A percentile compares a stretch with the other conserved stretches of the same genome.
These are phyloP conservation scores for Parasteatoda lunata DNA, from an alignment of 2,888 invertebrate genomes.

Conservation along the genomic window DNA sequence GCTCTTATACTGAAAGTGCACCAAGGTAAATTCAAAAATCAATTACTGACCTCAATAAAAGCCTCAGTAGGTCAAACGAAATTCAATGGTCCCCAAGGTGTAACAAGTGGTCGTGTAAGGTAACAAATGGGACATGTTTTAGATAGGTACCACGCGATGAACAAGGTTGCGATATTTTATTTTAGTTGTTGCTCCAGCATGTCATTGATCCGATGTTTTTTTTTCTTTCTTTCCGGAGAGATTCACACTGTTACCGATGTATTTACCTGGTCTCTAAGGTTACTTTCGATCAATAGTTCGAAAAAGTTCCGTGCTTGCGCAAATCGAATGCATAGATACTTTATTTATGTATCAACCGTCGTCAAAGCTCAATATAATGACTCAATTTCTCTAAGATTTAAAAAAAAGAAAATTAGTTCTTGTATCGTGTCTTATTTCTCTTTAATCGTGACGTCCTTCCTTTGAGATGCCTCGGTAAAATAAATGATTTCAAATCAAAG, in stretches of 20 bases:
- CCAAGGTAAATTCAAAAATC: neutral
- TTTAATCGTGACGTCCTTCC: too few species aligned
- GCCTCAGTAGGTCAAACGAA: neutral
- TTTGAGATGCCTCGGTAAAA: too few species aligned
- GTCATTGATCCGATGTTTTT: constrained; percentile 44
- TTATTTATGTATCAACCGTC: constrained; percentile 37
- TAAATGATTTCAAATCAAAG: too few species aligned
- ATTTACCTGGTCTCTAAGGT: constrained; percentile 47
- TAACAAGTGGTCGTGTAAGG: neutral
- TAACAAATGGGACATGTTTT: neutral
- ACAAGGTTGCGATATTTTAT: neutral
- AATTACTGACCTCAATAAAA: neutral
- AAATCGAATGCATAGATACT: constrained; percentile 53
- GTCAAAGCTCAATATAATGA: constrained; percentile 20
- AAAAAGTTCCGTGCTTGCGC: constrained; percentile 33
- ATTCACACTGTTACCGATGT: constrained; percentile 38
- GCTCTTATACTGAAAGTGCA: too few species aligned
- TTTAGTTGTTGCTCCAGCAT: neutral
- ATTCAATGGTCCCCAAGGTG: neutral
- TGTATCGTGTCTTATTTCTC: too few species aligned
- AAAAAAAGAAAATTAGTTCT: too few species aligned
- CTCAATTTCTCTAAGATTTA: too few species aligned
- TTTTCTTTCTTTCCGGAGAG: neutral
- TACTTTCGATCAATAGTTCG: constrained; percentile 49
- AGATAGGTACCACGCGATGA: neutral